Base-by-base conservation (phyloP, 2,888 invertebrate genomes). In the Furcula furcula region DNA sequence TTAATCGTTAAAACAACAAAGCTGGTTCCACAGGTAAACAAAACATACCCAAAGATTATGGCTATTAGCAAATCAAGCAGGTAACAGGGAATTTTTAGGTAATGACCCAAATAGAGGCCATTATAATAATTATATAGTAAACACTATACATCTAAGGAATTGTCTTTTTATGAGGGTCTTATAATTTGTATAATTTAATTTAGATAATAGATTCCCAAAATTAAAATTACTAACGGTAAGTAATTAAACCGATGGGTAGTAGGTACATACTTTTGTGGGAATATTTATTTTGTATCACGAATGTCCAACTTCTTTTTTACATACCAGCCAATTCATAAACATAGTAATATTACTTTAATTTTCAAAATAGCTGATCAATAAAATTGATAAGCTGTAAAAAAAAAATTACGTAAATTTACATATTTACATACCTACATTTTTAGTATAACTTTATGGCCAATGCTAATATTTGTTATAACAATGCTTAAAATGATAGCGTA, bases 81-180 rank as follows among this genome's bases (percentile, higher is more conserved):
- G 84, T 83, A 84, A 67, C 65, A 61, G 61, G 49, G 53, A 64
- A 55, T 63, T 64, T 76, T 80, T 82, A 77, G 73, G 70, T 73
- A 74, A 60, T 66, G 67, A 56, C 64, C 72, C 52, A 69, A 84
- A 81, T 81, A 77, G 73, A 73, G 69, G 59, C 70, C 66, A 87
- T 86, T 85, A 83, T 71, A 61, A 76, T 87, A 87, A 87, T 87
- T 86, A 87, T 81, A 82, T 72, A 73, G 76, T 55, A 76, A 83
- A 77, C 71, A 79, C 56, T 64, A 31, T 44, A 40, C 61, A 63
- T 73, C 68, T 75, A 73, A 36, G 54, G 61, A 61, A 55, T 56
- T 40, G 18, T 30, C 9, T 32, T 50, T 37, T 38, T 39, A 30
- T 32, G 41, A 39, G 11, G 22, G 36, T 36, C 31, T 38, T 46